These are phyloP conservation scores for Protonemura montana DNA, from an alignment of 2,888 invertebrate genomes.

Conservation along the genomic window DNA sequence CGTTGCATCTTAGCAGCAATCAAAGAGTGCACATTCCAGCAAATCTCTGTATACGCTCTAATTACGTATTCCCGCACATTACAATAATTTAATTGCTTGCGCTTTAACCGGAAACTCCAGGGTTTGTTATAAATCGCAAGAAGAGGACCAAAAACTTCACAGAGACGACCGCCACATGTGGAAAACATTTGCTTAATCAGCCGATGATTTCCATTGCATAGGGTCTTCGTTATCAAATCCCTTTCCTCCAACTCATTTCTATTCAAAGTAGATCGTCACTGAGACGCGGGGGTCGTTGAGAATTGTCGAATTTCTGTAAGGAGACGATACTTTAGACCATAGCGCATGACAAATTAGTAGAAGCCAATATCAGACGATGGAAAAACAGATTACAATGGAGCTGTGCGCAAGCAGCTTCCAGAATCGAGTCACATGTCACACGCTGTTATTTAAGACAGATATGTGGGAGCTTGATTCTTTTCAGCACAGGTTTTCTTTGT, in stretches of 20 bases:
- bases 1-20: background rate
- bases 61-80: background rate
- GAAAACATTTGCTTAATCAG: background rate
- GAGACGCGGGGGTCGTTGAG: background rate
- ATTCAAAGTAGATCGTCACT: background rate
- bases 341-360: background rate
- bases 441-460: too few relatives aligned
- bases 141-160: background rate
- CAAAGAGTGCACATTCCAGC: background rate
- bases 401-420: background rate
- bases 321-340: background rate
- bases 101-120: background rate
- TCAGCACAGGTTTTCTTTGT: too few relatives aligned
- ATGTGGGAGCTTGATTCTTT: too few relatives aligned
- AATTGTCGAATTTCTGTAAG: background rate
- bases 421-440: too few relatives aligned
- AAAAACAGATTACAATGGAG: background rate
- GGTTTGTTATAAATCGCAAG: background rate
- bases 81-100: background rate
- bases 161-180: background rate
- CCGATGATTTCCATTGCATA: background rate
- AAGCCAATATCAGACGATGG: background rate
- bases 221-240: background rate
- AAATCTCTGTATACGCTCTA: background rate
- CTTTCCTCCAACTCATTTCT: background rate